phyloP scores from a whole-genome alignment of 92 coral and sea anemone genomes.

The Desmophyllum pertusum region DNA sequence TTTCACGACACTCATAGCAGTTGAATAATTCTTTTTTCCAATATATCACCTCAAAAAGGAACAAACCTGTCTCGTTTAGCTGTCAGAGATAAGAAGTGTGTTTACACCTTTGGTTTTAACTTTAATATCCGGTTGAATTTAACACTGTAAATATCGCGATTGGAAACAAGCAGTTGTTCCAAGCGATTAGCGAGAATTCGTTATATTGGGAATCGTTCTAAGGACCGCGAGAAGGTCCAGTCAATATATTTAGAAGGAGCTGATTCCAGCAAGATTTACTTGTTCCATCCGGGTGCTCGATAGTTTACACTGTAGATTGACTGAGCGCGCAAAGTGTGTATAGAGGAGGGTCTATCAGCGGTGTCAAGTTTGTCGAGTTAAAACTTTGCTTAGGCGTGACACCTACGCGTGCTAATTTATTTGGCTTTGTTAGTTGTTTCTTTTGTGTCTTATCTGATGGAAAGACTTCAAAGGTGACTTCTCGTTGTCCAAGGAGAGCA shows the following conservation, averaged over 20 bases:
- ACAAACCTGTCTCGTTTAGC: not conserved
- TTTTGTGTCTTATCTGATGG: not conserved
- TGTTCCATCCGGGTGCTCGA: not conserved
- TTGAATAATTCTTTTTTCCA: not conserved
- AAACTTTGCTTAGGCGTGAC: not conserved
- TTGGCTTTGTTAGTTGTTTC: not conserved
- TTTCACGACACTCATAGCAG: not conserved
- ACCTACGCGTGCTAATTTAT: not conserved
- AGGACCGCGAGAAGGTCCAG: not conserved
- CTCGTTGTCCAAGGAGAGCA: not conserved
- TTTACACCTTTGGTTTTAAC: not conserved
- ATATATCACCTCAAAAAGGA: not conserved
- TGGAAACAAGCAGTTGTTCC: not conserved
- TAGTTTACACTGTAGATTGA: not conserved
- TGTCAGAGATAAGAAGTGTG: not conserved
- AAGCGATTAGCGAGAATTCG: not conserved
- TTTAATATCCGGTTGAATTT: not conserved
- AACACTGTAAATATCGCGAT: no score
- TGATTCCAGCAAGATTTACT: not conserved
- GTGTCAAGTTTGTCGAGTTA: constrained; percentile 1
- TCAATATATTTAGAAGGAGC: not conserved
- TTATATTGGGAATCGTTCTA: not conserved
- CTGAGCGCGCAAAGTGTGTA: not conserved
- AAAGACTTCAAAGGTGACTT: not conserved
- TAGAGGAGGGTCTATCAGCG: not conserved